Evolutionary conservation across 2,888 invertebrate species (phyloP), one percentile per base, ranked within the genome.

Genomic region (Ochropacha duplaris): DNA sequence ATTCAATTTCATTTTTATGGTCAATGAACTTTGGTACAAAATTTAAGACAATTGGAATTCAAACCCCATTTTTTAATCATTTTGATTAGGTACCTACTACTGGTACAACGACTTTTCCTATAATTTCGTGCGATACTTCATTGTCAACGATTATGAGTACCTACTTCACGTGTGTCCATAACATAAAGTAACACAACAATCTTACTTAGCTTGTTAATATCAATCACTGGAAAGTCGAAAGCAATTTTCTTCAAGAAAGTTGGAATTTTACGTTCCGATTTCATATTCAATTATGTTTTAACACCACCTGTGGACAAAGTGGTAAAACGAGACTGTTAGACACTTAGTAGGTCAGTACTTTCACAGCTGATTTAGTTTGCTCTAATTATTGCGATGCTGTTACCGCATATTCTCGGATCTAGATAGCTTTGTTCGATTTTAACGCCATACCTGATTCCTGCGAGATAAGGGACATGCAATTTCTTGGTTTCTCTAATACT

Each of bases 221-320:
- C 69, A 78, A 78, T 71, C 61, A 63, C 65, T 75, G 68, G 82
- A 81, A 81, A 82, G 80, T 80, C 57, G 77, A 76, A 69, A 75
- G 74, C 69, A 54, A 66, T 72, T 75, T 79, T 74, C 75, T 75
- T 56, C 64, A 69, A 55, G 61, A 65, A 73, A 71, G 64, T 54
- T 49, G 49, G 62, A 54, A 56, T 60, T 62, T 60, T 56, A 28
- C 50, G 34, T 51, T 60, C 24, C 24, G 49, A 54, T 54, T 54
- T 54, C 54, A 49, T 54, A 57, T 57, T 11, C 49, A 57, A 54
- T 57, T 57, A 54, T 57, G 54, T 57, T 54, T 57, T 54, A 57
- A 52, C 57, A 28, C 49, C 49, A 54, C 34, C 54, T 57, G 3
- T 44, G 36, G 36, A 9, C 31, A 49, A 16, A 44, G 44, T 49